Base-by-base conservation (phyloP, 1,140 invertebrate species). In the Tetranychus urticae region DNA sequence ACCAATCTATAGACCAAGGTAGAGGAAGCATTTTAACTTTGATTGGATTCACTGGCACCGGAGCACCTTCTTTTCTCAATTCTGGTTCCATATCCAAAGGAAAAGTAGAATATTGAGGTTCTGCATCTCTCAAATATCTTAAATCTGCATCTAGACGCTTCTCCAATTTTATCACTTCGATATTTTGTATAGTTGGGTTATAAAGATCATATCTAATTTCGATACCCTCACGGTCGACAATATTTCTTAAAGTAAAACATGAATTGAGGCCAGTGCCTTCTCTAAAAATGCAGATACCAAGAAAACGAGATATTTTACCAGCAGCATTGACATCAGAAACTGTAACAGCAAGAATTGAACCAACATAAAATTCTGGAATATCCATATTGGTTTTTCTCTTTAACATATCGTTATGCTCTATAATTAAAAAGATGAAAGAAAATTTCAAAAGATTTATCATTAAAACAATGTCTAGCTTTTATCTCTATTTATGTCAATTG, bases 281-380 rank as follows among this genome's bases (percentile, higher is more conserved):
- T 66, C 90, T 37, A 61, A 86, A 74, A 67, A 97, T 97, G 69
- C 94, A 98, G 68, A 98, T 94, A 3, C 96, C 93, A 59, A 99
- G 83, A 78, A 99, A 99, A 69, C 80, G 78, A 69, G 81, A 90
- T 0, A 75, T 74, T 74, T 96, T 96, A 46, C 81, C 82, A 14
- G 83, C 80, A 45, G 88, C 80, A 78, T 93, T 85, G 47, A 75
- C 77, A 74, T 97, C 92, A 1, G 88, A 82, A 61, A 84, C 81
- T n/a, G 83, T 86, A 1, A 98, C 89, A 55, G 88, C 85, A 69
- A 99, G 67, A 62, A 97, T 82, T 33, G 85, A 88, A 55, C 92
- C 86, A 85, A 69, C 63, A 76, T 64, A 62, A 39, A 65, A 64
- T 33, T 62, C 60, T 4, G 94, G 94, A 65, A 98, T 86, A 69